Evolutionary conservation across 2,888 invertebrate species (phyloP), one percentile per base, ranked within the genome.

Genomic region (Cotesia congregata): DNA sequence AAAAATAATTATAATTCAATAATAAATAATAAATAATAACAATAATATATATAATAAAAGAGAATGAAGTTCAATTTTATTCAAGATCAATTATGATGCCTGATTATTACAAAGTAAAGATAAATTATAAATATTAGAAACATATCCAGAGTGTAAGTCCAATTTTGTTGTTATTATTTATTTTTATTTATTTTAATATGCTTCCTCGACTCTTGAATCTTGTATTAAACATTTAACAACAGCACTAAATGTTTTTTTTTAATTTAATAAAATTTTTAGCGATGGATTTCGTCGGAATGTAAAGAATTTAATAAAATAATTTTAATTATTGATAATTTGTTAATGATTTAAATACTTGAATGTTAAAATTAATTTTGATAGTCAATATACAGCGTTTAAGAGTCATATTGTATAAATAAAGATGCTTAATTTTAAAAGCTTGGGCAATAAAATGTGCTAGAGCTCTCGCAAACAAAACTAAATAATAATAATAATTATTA

Each of bases 21-120:
- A 30, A 30, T 69, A 30, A 30, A 30, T 30, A 15, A 17, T 40
- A 15, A 69, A 38, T 20, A 59, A 71, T 30, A 70, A 38, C n/a
- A 67, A 67, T 67, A 39, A 6, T 30, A 72, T 62, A 61, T 68
- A 62, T 61, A 65, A 76, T 50, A 65, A 71, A 68, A 65, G 71
- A 65, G 9, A 78, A 81, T 74, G 78, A 80, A 76, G 82, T 83
- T 79, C 80, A 81, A 79, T 80, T 77, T 80, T 80, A 77, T 76
- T 77, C 78, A 80, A 80, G 80, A 78, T 81, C 82, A 83, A 81
- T 81, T 80, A 82, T 73, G 76, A 77, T 72, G 79, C 80, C 71
- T 69, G 78, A 79, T 76, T 62, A 72, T 76, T 78, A 64, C 7
- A 78, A 72, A 81, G 78, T 74, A 67, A 61, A 74, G 73, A 17